Percentiles rank a stretch among this genome's conserved stretches.
Conservation (phyloP, 2,797 vertebrate species). For the Phoxinus dragarum region DNA sequence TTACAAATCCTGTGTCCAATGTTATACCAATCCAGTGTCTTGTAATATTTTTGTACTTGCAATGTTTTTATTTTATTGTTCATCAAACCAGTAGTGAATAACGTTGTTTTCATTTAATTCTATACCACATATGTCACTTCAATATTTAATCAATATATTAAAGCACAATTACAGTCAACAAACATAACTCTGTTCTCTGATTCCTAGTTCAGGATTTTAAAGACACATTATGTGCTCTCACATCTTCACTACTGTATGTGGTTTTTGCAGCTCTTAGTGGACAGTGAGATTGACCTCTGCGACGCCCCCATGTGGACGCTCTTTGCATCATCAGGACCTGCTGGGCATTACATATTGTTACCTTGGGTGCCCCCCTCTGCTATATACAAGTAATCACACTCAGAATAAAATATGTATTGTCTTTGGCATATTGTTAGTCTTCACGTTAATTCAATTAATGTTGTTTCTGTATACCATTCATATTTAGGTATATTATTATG, state of each 20-base stretch:
- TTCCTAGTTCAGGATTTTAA: not conserved
- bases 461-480: not conserved
- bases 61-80: not conserved
- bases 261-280: not conserved
- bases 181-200: not conserved
- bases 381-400: constrained; percentile 59
- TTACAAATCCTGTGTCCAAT: not conserved
- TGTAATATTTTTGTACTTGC: not conserved
- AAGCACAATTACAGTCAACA: not conserved
- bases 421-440: not conserved
- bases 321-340: constrained; percentile 8
- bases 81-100: not conserved
- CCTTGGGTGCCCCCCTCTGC: constrained; percentile 50
- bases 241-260: not conserved
- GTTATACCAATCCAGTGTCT: not conserved
- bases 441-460: not conserved
- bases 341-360: constrained; percentile 13
- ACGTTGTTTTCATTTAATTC: not conserved
- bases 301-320: constrained; percentile 54
- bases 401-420: not conserved
- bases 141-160: not conserved
- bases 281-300: constrained; percentile 18
- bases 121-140: not conserved
- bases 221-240: not conserved
- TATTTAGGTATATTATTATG: not conserved